These are phyloP conservation scores for Pinctada fucata DNA, from an alignment of 2,888 invertebrate genomes.

Conservation along the genomic window DNA sequence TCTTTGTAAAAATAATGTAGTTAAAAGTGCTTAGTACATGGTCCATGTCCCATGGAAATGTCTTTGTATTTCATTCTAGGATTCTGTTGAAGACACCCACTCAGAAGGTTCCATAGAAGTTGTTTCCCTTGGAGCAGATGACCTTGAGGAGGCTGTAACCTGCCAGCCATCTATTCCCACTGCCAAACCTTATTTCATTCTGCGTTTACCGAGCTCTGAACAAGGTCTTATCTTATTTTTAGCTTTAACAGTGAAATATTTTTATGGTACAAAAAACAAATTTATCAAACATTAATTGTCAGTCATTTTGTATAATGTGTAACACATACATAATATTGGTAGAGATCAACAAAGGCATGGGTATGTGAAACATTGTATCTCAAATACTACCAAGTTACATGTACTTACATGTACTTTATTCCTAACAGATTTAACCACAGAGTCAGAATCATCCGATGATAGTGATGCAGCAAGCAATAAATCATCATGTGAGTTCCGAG, in stretches of 20 bases:
- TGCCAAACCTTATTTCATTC: constrained; percentile 9
- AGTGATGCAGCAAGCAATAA: neutral
- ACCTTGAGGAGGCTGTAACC: constrained; percentile 9
- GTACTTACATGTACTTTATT: no score
- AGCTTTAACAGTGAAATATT: neutral
- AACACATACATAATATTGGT: no score
- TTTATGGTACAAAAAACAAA: neutral
- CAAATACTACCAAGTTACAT: no score
- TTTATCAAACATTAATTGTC: neutral
- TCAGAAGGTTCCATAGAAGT: constrained; percentile 20
- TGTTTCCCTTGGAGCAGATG: constrained; percentile 10
- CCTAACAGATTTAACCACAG: constrained; percentile 14
- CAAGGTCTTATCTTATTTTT: neutral
- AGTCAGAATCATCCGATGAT: constrained; percentile 16
- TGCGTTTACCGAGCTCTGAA: constrained; percentile 5
- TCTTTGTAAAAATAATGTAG: no score
- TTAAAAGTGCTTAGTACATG: no score
- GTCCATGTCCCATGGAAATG: no score
- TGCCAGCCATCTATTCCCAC: neutral
- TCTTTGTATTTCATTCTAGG: neutral
- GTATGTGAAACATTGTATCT: no score
- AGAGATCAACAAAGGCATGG: no score
- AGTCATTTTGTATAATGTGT: neutral
- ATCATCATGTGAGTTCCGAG: neutral
- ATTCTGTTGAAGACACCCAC: constrained; percentile 12